Evolutionary conservation across 2,113 vertebrate genomes (phyloP).

Genomic region (Salvelinus alpinus): DNA sequence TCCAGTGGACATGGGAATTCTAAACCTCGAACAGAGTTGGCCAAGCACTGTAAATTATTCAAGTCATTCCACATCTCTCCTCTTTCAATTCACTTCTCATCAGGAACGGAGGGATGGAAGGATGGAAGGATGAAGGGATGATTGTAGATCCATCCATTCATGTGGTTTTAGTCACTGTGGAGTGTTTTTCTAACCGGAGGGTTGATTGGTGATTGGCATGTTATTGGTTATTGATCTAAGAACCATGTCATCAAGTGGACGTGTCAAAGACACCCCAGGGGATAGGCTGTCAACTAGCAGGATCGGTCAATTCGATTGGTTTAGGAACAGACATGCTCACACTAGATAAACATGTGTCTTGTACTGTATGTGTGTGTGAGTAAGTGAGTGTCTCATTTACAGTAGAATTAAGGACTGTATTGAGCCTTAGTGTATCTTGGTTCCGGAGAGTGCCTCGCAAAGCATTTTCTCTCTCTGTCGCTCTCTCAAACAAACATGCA

Average conservation of each 20-base stretch:
- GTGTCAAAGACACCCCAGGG: not conserved
- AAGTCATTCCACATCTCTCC: not conserved
- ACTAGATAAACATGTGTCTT: not conserved
- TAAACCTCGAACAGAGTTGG: too few species aligned
- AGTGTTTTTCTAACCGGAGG: not conserved
- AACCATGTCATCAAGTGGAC: not conserved
- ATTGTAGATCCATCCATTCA: not conserved
- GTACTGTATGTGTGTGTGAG: not conserved
- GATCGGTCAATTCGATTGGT: conserved; percentile 15
- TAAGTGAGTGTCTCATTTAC: not conserved
- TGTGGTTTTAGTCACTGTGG: conserved; percentile 16
- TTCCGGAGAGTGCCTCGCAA: not conserved
- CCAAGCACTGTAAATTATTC: not conserved
- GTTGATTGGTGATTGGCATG: conserved; percentile 48
- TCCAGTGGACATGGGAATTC: not conserved
- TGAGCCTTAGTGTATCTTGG: not conserved
- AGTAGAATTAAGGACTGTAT: conserved; percentile 24
- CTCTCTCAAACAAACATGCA: too few species aligned
- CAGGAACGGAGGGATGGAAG: not conserved
- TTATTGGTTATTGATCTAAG: conserved; percentile 39
- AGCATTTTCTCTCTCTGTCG: not conserved
- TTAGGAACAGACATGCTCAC: conserved; percentile 8
- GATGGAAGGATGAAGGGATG: not conserved
- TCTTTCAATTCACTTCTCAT: not conserved
- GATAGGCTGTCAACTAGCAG: conserved; percentile 6